Evolutionary conservation across 2,113 vertebrate genomes (phyloP), one percentile per base, ranked within the genome.

Genomic region (Embiotoca jacksoni): DNA sequence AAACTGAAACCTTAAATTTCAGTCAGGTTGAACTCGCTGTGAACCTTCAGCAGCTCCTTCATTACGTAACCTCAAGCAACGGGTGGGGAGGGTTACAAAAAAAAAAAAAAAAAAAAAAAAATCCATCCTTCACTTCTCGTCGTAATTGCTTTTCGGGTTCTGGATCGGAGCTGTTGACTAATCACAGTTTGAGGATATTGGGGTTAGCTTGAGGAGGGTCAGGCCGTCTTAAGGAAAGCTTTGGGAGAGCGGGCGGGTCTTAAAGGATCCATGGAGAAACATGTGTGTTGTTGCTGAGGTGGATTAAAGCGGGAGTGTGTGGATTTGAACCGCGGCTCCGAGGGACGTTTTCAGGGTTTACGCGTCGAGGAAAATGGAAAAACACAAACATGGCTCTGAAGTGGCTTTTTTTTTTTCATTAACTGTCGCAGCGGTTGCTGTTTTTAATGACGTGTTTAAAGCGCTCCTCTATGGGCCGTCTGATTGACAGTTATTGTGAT

Each of bases 301-400:
- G 60, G 82, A 89, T 92, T 89, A 89, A 80, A 88, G 72, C 13
- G 4, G 14, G 13, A 70, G 57, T 70, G 56, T 73, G 80, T 82
- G 76, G 61, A 67, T 72, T 74, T 87, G 72, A 64, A 76, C 74
- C 13, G 33, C 7, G 3, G 23, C 63, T 79, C 50, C 11, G 70
- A 67, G 44, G 67, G 23, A 23, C 65, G 85, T 75, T 86, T 56
- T 31, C 82, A 60, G 35, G 65, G 39, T 88, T 79, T 58, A 77
- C 37, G 65, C 54, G 60, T 79, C 75, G 15, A 70, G 75, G 53
- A 58, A 23, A 75, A 60, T 47, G 13, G 31, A 37, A 33, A 44
- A 58, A 47, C 64, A 67, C 16, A 75, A 78, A 67, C 64, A 75
- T 33, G 36, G 9, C 52, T 64, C 6, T 41, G 16, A 82, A 74